A percentile compares a stretch with the other conserved stretches of the same genome.
phyloP scores from a whole-genome alignment of 2,888 invertebrate species.

The Lithophane socia region DNA sequence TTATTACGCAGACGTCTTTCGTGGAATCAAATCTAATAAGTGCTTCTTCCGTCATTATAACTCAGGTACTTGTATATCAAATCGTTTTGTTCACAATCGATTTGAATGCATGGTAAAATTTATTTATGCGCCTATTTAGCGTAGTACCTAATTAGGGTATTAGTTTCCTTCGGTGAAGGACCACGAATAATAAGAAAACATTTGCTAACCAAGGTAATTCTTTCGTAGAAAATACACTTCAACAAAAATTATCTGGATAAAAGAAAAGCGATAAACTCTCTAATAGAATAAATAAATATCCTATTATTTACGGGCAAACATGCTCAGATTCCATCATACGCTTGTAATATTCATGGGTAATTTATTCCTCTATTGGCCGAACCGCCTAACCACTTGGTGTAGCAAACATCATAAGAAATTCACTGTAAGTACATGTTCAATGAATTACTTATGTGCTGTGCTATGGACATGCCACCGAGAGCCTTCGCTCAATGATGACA shows the following conservation, averaged over 20 bases:
- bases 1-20: conserved; percentile 11
- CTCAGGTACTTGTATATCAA: conserved; percentile 8
- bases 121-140: conserved; percentile 12
- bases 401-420: conserved; percentile 75
- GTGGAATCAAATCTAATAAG: conserved; percentile 9
- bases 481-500: conserved; percentile 28
- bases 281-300: conserved; percentile 51
- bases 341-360: conserved; percentile 50
- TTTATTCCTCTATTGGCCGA: conserved; percentile 50
- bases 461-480: conserved; percentile 16
- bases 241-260: conserved; percentile 28
- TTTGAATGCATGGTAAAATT: conserved; percentile 10
- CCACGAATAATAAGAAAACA: not conserved
- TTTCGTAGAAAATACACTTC: not conserved
- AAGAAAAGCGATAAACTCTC: conserved; percentile 42
- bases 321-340: conserved; percentile 47
- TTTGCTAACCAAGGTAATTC: not conserved
- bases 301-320: conserved; percentile 38
- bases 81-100: conserved; percentile 9
- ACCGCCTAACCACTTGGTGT: conserved; percentile 59
- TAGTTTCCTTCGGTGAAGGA: not conserved
- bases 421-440: conserved; percentile 55
- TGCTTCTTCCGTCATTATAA: conserved; percentile 5
- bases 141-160: too few relatives aligned
- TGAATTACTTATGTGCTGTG: conserved; percentile 59